A percentile compares a stretch with the other conserved stretches of the same genome.
These are phyloP conservation scores for Leucosticte australis DNA, from an alignment of 2,113 vertebrate genomes.

Conservation along the genomic window DNA sequence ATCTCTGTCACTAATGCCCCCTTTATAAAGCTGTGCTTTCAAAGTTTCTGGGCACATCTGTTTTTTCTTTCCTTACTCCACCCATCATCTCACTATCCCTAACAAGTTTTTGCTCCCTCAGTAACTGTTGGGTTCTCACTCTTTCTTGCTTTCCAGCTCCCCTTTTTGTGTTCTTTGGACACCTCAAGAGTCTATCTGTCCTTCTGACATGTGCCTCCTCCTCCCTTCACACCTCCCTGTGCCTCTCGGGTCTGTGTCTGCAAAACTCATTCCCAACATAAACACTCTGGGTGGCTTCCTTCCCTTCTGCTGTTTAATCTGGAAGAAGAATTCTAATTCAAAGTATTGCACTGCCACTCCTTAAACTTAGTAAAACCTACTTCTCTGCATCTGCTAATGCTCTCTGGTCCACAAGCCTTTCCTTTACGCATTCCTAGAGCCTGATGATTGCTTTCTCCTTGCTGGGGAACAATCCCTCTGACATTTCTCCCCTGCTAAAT, in stretches of 20 bases:
- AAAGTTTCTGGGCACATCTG: neutral
- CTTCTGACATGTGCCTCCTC: neutral
- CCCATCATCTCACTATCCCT: neutral
- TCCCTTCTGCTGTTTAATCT: neutral
- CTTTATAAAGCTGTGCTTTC: neutral
- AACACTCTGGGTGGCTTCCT: neutral
- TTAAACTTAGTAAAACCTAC: neutral
- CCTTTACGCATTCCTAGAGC: neutral
- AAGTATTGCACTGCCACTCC: neutral
- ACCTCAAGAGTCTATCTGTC: neutral
- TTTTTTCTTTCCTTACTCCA: neutral
- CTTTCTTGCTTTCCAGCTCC: neutral
- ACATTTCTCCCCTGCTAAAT: neutral
- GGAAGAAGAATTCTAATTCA: constrained; percentile 10
- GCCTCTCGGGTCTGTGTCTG: neutral
- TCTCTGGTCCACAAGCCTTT: neutral
- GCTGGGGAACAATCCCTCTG: neutral
- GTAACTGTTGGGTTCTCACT: neutral
- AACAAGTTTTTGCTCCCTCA: neutral
- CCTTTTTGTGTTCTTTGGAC: constrained; percentile 2
- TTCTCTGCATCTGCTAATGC: neutral
- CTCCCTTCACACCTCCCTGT: neutral
- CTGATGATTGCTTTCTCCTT: neutral
- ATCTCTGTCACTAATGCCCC: neutral
- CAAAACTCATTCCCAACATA: constrained; percentile 1